A percentile compares a stretch with the other conserved stretches of the same genome.
Conservation (phyloP, 2,888 invertebrate genomes). For the Alentia gelatinosa region DNA sequence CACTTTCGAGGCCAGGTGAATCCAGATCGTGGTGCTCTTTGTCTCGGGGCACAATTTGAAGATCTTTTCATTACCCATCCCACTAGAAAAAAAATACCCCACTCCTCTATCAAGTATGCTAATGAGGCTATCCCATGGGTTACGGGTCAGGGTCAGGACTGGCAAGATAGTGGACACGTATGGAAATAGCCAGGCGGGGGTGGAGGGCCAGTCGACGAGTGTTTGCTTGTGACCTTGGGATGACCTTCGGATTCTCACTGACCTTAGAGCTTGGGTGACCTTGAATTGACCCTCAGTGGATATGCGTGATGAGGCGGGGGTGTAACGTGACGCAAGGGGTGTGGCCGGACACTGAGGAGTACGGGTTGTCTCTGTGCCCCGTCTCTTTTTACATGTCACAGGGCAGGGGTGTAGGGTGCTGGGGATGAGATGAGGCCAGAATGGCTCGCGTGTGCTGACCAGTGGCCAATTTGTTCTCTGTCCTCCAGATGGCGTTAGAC, state of each 20-base stretch:
- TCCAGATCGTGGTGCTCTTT: too few relatives aligned
- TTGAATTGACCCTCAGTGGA: neutral
- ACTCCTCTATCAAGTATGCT: neutral
- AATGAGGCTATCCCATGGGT: neutral
- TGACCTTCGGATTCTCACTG: constrained; percentile 18
- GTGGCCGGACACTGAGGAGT: neutral
- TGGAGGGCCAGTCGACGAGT: neutral
- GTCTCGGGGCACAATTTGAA: neutral
- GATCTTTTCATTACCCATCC: neutral
- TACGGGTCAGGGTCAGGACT: neutral
- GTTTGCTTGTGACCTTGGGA: constrained; percentile 13
- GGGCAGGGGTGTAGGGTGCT: too few relatives aligned
- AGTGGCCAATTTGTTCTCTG: too few relatives aligned
- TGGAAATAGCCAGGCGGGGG: neutral
- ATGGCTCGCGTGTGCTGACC: neutral
- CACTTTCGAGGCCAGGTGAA: too few relatives aligned
- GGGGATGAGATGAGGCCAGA: neutral
- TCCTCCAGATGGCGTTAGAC: too few relatives aligned
- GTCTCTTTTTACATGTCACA: too few relatives aligned
- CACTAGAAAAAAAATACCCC: neutral
- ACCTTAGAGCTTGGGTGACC: constrained; percentile 11
- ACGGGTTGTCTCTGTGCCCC: neutral
- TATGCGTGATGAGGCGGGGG: neutral
- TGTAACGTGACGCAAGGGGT: neutral
- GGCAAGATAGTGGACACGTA: neutral